These are phyloP conservation scores for Herminia tarsipennalis DNA, from an alignment of 2,888 invertebrate genomes.

Conservation along the genomic window DNA sequence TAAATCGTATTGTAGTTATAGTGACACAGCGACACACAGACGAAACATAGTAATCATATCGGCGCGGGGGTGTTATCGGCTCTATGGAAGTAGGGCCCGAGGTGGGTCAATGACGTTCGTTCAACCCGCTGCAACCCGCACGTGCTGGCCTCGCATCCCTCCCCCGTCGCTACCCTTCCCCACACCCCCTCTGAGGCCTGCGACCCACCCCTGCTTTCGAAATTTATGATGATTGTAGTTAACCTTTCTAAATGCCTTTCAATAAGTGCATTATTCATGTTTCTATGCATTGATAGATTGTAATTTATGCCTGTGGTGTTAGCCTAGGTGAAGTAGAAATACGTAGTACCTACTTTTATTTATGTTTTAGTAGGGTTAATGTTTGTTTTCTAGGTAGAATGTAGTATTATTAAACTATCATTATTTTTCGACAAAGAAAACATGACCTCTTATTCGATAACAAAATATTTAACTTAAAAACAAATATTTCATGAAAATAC, in stretches of 20 bases:
- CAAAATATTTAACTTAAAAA: too few relatives aligned
- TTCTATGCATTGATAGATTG: constrained; percentile 4
- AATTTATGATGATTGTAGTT: constrained; percentile 38
- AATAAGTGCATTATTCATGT: constrained; percentile 28
- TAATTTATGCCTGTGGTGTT: constrained; percentile 1
- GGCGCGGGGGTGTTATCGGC: constrained; percentile 76
- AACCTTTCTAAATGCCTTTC: constrained; percentile 34
- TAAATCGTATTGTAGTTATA: constrained; percentile 33
- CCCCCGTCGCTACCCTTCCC: constrained; percentile 24
- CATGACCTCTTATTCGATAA: too few relatives aligned
- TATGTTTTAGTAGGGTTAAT: too few relatives aligned
- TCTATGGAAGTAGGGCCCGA: constrained; percentile 73
- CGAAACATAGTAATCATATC: constrained; percentile 49
- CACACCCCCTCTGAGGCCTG: constrained; percentile 15
- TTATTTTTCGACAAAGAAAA: too few relatives aligned
- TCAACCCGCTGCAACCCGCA: constrained; percentile 79
- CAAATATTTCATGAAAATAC: too few relatives aligned
- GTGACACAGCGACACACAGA: constrained; percentile 46
- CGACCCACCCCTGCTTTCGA: constrained; percentile 39
- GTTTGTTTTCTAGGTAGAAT: too few relatives aligned
- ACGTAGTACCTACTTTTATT: not conserved
- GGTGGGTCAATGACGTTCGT: constrained; percentile 85
- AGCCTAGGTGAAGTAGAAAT: not conserved
- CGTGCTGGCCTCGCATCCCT: constrained; percentile 74
- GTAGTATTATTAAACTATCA: too few relatives aligned